These are phyloP conservation scores for Panurus biarmicus DNA, from an alignment of 2,113 vertebrate genomes.

Conservation along the genomic window DNA sequence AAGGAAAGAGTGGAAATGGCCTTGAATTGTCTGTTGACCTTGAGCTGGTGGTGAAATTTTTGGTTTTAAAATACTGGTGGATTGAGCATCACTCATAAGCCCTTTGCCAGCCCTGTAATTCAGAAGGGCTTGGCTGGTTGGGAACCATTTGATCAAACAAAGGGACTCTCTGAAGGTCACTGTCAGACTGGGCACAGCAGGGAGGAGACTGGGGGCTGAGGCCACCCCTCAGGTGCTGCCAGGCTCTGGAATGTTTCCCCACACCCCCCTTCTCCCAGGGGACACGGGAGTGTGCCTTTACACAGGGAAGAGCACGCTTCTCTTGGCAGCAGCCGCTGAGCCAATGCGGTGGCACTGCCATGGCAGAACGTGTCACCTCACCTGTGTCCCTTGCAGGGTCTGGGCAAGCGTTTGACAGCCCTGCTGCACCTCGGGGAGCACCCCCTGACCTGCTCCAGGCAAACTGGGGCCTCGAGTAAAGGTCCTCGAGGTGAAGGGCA, in stretches of 20 bases:
- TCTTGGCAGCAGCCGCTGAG: not conserved
- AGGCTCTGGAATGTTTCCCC: not conserved
- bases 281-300: rapidly evolving
- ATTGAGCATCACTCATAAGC: rapidly evolving
- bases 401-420: rapidly evolving
- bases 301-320: rapidly evolving
- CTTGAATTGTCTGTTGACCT: slow-evolving; percentile 6
- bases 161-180: not conserved
- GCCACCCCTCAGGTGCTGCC: not conserved
- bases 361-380: not conserved
- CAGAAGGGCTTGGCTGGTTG: not conserved
- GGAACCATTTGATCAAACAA: rapidly evolving
- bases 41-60: not conserved
- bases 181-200: not conserved
- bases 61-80: not conserved
- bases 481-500: not conserved
- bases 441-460: rapidly evolving
- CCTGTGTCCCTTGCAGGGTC: not conserved
- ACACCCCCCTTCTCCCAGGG: not conserved
- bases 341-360: not conserved
- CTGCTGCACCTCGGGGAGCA: not conserved
- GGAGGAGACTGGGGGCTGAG: not conserved
- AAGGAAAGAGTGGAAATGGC: not conserved
- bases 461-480: not conserved
- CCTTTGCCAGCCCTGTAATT: not conserved